Percentiles rank a stretch among this genome's conserved stretches.
Evolutionary conservation across 2,888 invertebrate species (phyloP).

Genomic region (Noctua pronuba): DNA sequence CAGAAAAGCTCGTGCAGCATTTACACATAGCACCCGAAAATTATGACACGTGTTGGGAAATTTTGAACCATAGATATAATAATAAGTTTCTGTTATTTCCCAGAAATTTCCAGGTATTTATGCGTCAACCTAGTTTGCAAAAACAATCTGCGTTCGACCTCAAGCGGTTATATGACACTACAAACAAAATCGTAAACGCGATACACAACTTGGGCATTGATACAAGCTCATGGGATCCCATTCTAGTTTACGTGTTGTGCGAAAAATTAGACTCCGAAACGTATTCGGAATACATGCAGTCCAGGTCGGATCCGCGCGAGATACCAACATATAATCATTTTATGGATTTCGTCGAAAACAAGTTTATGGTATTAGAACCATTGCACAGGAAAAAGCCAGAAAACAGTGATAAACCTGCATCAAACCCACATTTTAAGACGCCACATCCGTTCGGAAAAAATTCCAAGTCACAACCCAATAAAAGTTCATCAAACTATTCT

Average conservation of each 20-base stretch:
- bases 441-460: background rate
- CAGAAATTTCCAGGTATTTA: conserved; percentile 3
- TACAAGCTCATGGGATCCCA: background rate
- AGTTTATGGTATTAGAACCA: conserved; percentile 7
- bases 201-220: conserved; percentile 2
- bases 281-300: conserved; percentile 5
- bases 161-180: conserved; percentile 1
- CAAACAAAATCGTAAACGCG: background rate
- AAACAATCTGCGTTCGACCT: conserved; percentile 1
- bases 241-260: background rate
- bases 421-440: background rate
- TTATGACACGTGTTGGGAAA: background rate
- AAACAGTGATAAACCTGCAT: background rate
- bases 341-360: conserved; percentile 14
- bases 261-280: conserved; percentile 5
- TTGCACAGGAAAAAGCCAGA: background rate
- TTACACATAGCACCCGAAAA: background rate
- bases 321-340: background rate
- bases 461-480: background rate
- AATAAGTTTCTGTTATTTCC: no score
- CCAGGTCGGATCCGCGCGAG: background rate
- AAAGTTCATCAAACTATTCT: background rate
- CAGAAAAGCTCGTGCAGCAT: no score
- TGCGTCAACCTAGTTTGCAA: conserved; percentile 1
- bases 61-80: no score